Evolutionary conservation across 2,797 vertebrate genomes (phyloP), one percentile per base, ranked within the genome.

Genomic region (Coluber constrictor): DNA sequence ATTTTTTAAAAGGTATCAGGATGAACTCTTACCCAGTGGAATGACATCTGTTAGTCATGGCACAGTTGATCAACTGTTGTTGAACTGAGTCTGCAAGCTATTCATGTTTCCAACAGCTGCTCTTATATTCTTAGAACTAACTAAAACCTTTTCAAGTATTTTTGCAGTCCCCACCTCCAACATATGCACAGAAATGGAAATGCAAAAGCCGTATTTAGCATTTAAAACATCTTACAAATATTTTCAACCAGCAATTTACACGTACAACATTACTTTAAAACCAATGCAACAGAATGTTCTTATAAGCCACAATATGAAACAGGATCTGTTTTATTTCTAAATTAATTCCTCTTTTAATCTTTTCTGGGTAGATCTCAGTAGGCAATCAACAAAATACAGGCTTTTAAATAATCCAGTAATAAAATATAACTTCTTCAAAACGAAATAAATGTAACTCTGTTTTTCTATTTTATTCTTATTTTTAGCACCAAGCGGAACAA

Each of bases 101-200:
- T 96, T 97, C 96, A 96, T 97, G 96, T 96, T 96, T 91, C 83
- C 93, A 96, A 92, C 96, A 94, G 96, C 96, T 97, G 97, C 94
- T 97, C 96, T 95, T 96, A 93, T 94, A 97, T 97, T 96, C 96
- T 93, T 96, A 97, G 94, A 95, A 93, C 94, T 94, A 96, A 95
- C 87, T 83, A 96, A 96, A 95, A 97, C 88, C 94, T 96, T 94
- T 94, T 95, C 95, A 95, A 92, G 92, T 95, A 93, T 96, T 91
- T 61, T 86, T 93, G 60, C 47, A 94, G 89, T 88, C 59, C 92
- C 37, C 90, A 93, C 90, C 92, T 20, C 54, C 37, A 51, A 18
- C 25, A 70, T 16, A 20, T 43, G 54, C 61, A 60, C 20, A 91
- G 56, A 91, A 37, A 91, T 37, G 43, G 90, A 90, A 86, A 91